Percentiles rank a stretch among this genome's conserved stretches.
Evolutionary conservation across 2,888 invertebrate genomes (phyloP).

Genomic region (Oscheius sp.): DNA sequence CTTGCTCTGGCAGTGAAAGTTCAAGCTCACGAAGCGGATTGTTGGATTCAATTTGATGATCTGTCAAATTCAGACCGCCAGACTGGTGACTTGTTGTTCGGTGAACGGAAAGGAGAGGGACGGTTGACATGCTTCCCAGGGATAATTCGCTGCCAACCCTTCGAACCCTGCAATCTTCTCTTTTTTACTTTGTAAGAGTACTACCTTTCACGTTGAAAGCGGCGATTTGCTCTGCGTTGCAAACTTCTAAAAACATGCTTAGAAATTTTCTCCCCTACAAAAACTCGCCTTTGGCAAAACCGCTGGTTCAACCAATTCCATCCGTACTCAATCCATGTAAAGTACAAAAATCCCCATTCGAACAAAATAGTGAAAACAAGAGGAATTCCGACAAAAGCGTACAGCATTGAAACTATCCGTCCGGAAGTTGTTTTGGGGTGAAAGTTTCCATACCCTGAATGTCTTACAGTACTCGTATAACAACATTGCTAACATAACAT

Average conservation of each 20-base stretch:
- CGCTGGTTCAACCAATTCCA: constrained; percentile 61
- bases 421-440: constrained; percentile 58
- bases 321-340: constrained; percentile 62
- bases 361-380: constrained; percentile 61
- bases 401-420: constrained; percentile 62
- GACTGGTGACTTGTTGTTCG: constrained; percentile 44
- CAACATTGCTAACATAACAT: no score
- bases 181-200: background rate
- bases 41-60: constrained; percentile 62
- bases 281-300: constrained; percentile 57
- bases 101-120: constrained; percentile 53
- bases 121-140: constrained; percentile 46
- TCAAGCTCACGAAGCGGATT: constrained; percentile 52
- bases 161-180: constrained; percentile 42
- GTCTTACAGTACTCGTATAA: no score
- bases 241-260: constrained; percentile 46
- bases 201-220: constrained; percentile 47
- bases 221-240: constrained; percentile 48
- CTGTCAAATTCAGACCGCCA: constrained; percentile 39
- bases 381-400: constrained; percentile 63
- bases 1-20: constrained; percentile 50
- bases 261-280: no score
- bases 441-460: constrained; percentile 61
- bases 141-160: constrained; percentile 61
- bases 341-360: constrained; percentile 65